These are phyloP conservation scores for Saimiri boliviensis DNA, from an alignment of 2,113 vertebrate genomes.

Conservation along the genomic window DNA sequence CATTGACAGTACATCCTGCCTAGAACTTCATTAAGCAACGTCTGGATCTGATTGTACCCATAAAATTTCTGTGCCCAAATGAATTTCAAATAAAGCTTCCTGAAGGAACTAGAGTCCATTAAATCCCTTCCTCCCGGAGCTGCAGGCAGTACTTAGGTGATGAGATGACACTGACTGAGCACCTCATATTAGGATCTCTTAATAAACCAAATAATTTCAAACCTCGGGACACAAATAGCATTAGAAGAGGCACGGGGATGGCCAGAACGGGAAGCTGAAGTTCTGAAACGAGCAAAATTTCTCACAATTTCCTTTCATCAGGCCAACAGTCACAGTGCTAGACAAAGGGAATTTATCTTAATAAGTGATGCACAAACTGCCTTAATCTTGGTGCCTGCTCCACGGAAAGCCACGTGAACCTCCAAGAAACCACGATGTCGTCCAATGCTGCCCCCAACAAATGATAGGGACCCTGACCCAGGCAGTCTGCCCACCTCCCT, in stretches of 20 bases:
- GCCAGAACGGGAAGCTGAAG: neutral
- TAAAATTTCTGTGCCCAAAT: constrained; percentile 15
- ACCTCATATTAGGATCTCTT: neutral
- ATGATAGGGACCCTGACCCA: neutral
- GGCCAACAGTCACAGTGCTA: neutral
- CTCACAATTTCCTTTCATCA: neutral
- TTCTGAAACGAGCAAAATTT: neutral
- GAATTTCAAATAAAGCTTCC: constrained; percentile 52
- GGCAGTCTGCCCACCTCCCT: neutral
- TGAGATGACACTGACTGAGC: neutral
- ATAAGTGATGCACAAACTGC: neutral
- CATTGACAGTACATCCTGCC: neutral
- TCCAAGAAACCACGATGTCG: neutral
- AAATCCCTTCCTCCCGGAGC: neutral
- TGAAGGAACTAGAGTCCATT: neutral
- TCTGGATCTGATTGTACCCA: constrained; percentile 1
- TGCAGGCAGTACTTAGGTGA: neutral
- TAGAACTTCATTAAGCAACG: constrained; percentile 8
- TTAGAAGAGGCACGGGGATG: neutral
- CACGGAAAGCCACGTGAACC: neutral
- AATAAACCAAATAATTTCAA: constrained; percentile 30
- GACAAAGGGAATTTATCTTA: neutral
- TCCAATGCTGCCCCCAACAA: neutral
- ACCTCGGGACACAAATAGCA: neutral
- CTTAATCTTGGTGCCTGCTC: neutral